Evolutionary conservation across 2,797 vertebrate species (phyloP).

Genomic region (Acrocephalus scirpaceus): DNA sequence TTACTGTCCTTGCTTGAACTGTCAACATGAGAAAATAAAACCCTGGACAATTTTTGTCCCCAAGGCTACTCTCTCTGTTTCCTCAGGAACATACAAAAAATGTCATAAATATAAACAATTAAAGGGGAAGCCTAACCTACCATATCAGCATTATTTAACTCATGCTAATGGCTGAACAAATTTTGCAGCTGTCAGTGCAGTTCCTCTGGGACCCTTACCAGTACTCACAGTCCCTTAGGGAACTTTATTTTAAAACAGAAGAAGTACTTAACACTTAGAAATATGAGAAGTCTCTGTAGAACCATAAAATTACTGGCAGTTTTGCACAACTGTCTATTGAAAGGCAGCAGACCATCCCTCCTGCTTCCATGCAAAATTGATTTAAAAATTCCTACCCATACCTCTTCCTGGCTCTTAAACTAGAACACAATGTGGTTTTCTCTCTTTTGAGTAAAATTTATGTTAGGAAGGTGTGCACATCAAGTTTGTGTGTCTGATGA

Average conservation of each 20-base stretch:
- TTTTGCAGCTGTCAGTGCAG: neutral
- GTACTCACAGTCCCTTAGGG: neutral
- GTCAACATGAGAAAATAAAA: neutral
- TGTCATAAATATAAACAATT: neutral
- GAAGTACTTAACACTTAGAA: neutral
- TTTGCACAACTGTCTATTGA: neutral
- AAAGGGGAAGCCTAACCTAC: neutral
- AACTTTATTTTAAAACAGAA: neutral
- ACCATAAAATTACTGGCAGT: neutral
- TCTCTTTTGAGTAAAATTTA: neutral
- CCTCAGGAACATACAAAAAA: neutral
- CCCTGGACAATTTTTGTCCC: neutral
- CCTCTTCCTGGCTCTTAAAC: neutral
- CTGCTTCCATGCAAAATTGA: neutral
- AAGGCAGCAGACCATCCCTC: neutral
- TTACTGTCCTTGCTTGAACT: neutral
- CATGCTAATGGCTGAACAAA: neutral
- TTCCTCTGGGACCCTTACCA: neutral
- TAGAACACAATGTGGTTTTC: neutral
- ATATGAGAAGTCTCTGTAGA: neutral
- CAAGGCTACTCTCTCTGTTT: neutral
- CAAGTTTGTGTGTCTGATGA: neutral
- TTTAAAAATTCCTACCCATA: neutral
- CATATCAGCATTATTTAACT: neutral
- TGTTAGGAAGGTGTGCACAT: neutral